Base-by-base conservation (phyloP, 2,888 invertebrate genomes). In the Pilophorus perplexus region DNA sequence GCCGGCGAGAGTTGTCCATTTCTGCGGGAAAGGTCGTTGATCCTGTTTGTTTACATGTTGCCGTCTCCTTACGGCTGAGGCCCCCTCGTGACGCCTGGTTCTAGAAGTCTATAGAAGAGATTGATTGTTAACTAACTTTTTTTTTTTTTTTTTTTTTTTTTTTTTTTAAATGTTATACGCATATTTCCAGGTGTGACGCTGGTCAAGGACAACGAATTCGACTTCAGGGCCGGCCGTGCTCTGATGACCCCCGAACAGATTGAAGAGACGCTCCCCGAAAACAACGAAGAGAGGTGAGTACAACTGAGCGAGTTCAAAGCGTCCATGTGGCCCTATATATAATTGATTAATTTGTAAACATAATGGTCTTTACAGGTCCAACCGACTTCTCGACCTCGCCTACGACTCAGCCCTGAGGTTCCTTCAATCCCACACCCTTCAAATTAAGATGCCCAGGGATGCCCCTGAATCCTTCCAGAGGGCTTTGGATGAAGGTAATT, bases 401-500 rank as follows among this genome's bases (percentile, higher is more conserved):
- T 76, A 82, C 68, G 80, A 84, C 68, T 80, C 83, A 8, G 79
- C 79, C 22, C 73, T 80, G 50, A 79, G 82, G 23, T 83, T 87
- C 75, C 75, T 86, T 68, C 79, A 80, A 72, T 81, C 81, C 22
- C 84, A 85, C 76, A 83, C 82, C 71, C 73, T 91, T 57, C 86
- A 88, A 74, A 80, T 91, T 25, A 86, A 86, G 74, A 79, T 89
- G 66, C 86, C 88, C 46, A 82, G 85, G 23, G 84, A 85, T 67
- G 81, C 85, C 64, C 78, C 84, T 1, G 81, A 80, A 69, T 82
- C 83, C 71, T 80, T 89, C 20, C 84, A 87, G 0, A 83, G 88
- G 69, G 85, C 89, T 33, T 81, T 90, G 71, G 85, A 85, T 78
- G 90, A 90, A 86, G 89, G 89, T 88, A 77, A 76, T 46, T 18